Percentiles rank a stretch among this genome's conserved stretches.
Conservation (phyloP, 2,888 invertebrate genomes). For the Sinohyriopsis cumingii region DNA sequence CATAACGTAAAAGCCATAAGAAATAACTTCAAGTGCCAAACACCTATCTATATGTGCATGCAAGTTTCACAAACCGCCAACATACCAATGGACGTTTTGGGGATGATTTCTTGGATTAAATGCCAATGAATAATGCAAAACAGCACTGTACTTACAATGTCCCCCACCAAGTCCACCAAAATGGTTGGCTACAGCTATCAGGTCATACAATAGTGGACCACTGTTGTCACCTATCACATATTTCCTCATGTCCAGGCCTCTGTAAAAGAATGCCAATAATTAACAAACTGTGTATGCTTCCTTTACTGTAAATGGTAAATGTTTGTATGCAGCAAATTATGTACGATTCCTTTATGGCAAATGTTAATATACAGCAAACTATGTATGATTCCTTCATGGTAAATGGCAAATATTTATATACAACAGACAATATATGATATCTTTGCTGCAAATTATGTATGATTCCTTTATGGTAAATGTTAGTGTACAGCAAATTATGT, state of each 20-base stretch:
- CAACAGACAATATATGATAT: too few relatives aligned
- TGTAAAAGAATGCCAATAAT: slow-evolving; percentile 34
- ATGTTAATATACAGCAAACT: not conserved
- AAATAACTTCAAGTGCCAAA: too few relatives aligned
- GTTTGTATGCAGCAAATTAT: not conserved
- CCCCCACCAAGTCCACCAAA: slow-evolving; percentile 74
- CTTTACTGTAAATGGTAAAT: not conserved
- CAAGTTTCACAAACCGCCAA: too few relatives aligned
- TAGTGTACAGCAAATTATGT: not conserved
- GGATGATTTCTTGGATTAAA: too few relatives aligned
- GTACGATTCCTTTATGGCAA: too few relatives aligned
- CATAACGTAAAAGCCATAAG: too few relatives aligned
- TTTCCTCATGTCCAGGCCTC: slow-evolving; percentile 72
- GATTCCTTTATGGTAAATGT: not conserved
- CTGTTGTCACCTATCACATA: slow-evolving; percentile 72
- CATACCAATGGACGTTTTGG: too few relatives aligned
- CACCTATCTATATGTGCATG: too few relatives aligned
- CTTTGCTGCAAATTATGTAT: too few relatives aligned
- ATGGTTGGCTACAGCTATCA: slow-evolving; percentile 76
- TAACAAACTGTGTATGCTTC: too few relatives aligned
- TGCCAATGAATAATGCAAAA: not conserved
- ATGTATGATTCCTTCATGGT: too few relatives aligned
- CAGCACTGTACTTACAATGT: slow-evolving; percentile 66
- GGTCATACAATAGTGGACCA: slow-evolving; percentile 72
- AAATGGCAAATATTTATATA: not conserved